These are phyloP conservation scores for Drosophila ohnishii DNA, from an alignment of 1,140 invertebrate genomes.

Conservation along the genomic window DNA sequence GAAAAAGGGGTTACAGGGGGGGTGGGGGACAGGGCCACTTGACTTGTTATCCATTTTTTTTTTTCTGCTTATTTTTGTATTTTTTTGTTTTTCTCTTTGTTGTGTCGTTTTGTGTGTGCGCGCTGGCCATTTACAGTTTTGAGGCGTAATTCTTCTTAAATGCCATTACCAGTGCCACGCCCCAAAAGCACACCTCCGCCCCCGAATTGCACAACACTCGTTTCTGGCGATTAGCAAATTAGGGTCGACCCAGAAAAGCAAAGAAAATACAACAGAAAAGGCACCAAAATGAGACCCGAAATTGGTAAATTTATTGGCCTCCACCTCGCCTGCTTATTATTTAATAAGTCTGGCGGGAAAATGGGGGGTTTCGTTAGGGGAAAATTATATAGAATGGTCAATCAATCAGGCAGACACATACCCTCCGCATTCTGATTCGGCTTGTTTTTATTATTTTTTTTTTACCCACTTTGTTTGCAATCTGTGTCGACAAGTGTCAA, in stretches of 20 bases:
- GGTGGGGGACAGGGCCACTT: constrained; percentile 23
- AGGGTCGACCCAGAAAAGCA: constrained; percentile 17
- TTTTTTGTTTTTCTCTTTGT: constrained; percentile 16
- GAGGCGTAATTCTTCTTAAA: constrained; percentile 75
- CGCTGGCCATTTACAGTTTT: constrained; percentile 74
- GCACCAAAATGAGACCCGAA: constrained; percentile 5
- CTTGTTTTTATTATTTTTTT: not conserved
- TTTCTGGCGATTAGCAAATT: constrained; percentile 66
- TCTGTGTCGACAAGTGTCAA: constrained; percentile 59
- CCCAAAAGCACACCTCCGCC: constrained; percentile 51
- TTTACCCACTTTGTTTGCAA: constrained; percentile 32
- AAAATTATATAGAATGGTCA: constrained; percentile 26
- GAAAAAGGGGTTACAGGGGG: not conserved
- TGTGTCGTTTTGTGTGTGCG: constrained; percentile 13
- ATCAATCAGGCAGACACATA: constrained; percentile 27
- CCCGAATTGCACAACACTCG: constrained; percentile 51
- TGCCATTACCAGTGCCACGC: constrained; percentile 63
- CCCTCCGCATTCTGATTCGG: not conserved
- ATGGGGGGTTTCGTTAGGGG: not conserved
- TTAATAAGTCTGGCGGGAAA: constrained; percentile 26
- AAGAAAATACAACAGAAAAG: not conserved
- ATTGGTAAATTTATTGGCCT: constrained; percentile 55
- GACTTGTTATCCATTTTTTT: constrained; percentile 28
- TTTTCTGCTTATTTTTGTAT: not conserved
- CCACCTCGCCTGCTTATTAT: constrained; percentile 22